Base-by-base conservation (phyloP, 1,140 invertebrate genomes). In the Drosophila paulistorum region DNA sequence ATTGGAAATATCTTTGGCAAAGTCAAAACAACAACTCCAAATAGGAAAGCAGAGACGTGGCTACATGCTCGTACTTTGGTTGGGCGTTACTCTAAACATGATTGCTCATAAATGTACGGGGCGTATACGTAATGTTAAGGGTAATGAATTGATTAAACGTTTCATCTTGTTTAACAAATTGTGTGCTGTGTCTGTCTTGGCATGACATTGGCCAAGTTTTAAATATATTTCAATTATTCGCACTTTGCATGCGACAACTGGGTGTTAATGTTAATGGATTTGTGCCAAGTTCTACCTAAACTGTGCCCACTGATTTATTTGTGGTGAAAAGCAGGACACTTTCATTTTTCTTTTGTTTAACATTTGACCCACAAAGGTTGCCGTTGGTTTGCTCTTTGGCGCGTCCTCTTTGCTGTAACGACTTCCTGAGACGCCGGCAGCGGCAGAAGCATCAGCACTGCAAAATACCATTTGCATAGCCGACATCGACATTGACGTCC, bases 111-210 rank as follows among this genome's bases (percentile, higher is more conserved):
- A 86, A 86, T 86, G 83, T 89, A 84, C 63, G 35, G 84, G 84
- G 84, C 84, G 84, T 89, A 89, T 89, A 89, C 84, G 84, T 89
- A 89, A 89, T 89, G 83, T 73, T 45, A 55, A 60, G 64, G 60
- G 76, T 86, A 87, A 87, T 87, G 83, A 89, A 87, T 87, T 87
- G 89, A 87, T 87, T 87, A 89, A 87, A 83, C 77, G 76, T 79
- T 71, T 65, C 68, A 71, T 76, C 77, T 6, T 81, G 75, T 62
- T 75, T 67, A 59, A 65, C 61, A 77, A 65, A 20, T 37, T 23
- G 39, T 33, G 30, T 42, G 42, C 77, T 70, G 79, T 57, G 63
- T 39, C 74, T 70, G 11, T 39, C 37, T n/a, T 62, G 68, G 37
- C 58, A 51, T 63, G 76, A 89, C 89, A 80, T 89, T 87, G 84